phyloP scores from a whole-genome alignment of 2,113 vertebrate species.

The Phrynosoma blainvillii region DNA sequence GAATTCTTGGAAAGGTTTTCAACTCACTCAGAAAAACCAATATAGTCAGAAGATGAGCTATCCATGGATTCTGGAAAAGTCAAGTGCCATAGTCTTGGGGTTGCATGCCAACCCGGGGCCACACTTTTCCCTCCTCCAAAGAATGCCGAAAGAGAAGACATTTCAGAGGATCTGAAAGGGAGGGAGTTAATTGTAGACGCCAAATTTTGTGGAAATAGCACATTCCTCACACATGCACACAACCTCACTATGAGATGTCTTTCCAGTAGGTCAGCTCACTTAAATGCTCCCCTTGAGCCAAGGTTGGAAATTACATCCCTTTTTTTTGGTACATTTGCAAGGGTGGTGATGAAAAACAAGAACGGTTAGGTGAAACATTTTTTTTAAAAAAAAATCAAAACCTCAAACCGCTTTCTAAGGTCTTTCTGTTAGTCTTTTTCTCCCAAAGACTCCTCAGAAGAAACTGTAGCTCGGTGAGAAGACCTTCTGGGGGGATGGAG shows the following conservation, averaged over 20 bases:
- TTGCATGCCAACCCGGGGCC: no score
- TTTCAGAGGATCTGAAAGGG: background rate
- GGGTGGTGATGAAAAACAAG: background rate
- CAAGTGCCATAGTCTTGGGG: no score
- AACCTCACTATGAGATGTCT: background rate
- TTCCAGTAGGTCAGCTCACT: background rate
- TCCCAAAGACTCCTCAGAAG: no score
- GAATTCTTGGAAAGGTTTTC: no score
- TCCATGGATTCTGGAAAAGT: no score
- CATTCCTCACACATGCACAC: accelerated
- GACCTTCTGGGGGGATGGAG: no score
- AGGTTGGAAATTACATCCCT: background rate
- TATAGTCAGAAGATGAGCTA: no score
- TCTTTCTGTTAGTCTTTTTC: background rate
- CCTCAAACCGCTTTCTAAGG: background rate
- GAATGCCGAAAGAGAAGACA: no score
- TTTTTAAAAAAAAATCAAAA: no score
- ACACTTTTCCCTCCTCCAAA: no score
- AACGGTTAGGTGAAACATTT: no score
- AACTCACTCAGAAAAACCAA: no score
- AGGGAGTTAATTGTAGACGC: background rate
- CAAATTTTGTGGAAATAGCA: background rate
- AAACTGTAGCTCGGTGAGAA: background rate
- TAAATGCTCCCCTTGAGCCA: background rate
- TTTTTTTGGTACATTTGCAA: background rate